Percentiles rank a stretch among this genome's conserved stretches.
Evolutionary conservation across 2,888 invertebrate species (phyloP).

Genomic region (Rotaria sp.): DNA sequence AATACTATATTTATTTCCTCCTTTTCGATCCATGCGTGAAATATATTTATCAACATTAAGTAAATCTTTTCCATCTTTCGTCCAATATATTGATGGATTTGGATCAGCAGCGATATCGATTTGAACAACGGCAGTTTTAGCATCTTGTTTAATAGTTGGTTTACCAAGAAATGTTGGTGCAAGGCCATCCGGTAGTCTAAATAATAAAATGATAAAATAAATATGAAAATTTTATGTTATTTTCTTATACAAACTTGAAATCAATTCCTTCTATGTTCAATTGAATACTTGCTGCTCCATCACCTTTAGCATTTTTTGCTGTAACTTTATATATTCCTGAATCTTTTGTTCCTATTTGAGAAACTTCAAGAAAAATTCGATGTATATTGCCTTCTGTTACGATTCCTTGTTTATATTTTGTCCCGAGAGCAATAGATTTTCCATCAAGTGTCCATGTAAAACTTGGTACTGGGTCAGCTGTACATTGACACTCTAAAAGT

Average conservation of each 20-base stretch:
- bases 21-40: constrained; percentile 79
- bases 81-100: constrained; percentile 88
- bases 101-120: constrained; percentile 90
- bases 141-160: constrained; percentile 94
- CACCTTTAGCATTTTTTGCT: constrained; percentile 84
- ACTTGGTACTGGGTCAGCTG: constrained; percentile 37
- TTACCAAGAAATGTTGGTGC: constrained; percentile 94
- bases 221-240: not conserved
- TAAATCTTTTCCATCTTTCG: constrained; percentile 63
- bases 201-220: constrained; percentile 23
- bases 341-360: constrained; percentile 72
- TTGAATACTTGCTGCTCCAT: constrained; percentile 87
- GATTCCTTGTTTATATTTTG: constrained; percentile 36
- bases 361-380: constrained; percentile 46
- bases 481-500: constrained; percentile 36
- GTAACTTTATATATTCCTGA: constrained; percentile 83
- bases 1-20: constrained; percentile 81
- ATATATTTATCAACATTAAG: constrained; percentile 75
- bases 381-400: constrained; percentile 34
- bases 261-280: constrained; percentile 61
- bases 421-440: constrained; percentile 56
- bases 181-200: constrained; percentile 45
- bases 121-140: constrained; percentile 78
- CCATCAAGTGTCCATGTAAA: constrained; percentile 45
- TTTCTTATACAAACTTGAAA: not conserved